A percentile compares a stretch with the other conserved stretches of the same genome.
Conservation (phyloP, 1,140 invertebrate genomes). For the Anthonomus grandis region DNA sequence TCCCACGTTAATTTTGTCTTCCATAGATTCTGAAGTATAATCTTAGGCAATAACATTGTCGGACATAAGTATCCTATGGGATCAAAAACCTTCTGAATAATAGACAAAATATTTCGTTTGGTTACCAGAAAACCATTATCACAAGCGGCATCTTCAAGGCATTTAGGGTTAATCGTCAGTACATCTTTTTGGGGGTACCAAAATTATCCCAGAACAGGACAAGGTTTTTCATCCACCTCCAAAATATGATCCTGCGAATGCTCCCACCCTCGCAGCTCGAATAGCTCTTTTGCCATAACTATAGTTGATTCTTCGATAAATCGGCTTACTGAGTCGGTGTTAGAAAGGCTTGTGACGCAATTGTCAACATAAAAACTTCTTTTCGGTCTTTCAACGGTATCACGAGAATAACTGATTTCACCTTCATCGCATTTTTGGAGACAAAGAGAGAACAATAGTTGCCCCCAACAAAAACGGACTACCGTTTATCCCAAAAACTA, state of each 20-base stretch:
- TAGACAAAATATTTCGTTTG: too few relatives aligned
- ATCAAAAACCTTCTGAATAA: too few relatives aligned
- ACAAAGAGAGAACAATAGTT: too few relatives aligned
- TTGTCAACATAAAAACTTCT: slow-evolving; percentile 39
- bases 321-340: slow-evolving; percentile 12
- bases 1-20: slow-evolving; percentile 13
- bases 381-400: slow-evolving; percentile 1
- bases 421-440: slow-evolving; percentile 7
- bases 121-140: too few relatives aligned
- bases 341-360: slow-evolving; percentile 30
- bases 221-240: neutral
- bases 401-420: neutral
- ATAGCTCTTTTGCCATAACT: slow-evolving; percentile 28
- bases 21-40: slow-evolving; percentile 11
- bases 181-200: neutral
- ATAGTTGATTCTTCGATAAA: slow-evolving; percentile 24
- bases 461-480: slow-evolving; percentile 45
- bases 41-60: too few relatives aligned
- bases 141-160: slow-evolving; percentile 10
- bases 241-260: neutral
- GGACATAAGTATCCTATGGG: too few relatives aligned
- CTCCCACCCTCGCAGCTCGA: too few relatives aligned
- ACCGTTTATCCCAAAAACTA: slow-evolving; percentile 39
- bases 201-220: slow-evolving; percentile 9
- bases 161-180: neutral